Evolutionary conservation across 1,140 invertebrate genomes (phyloP), one percentile per base, ranked within the genome.

Genomic region (Nymphalis io): DNA sequence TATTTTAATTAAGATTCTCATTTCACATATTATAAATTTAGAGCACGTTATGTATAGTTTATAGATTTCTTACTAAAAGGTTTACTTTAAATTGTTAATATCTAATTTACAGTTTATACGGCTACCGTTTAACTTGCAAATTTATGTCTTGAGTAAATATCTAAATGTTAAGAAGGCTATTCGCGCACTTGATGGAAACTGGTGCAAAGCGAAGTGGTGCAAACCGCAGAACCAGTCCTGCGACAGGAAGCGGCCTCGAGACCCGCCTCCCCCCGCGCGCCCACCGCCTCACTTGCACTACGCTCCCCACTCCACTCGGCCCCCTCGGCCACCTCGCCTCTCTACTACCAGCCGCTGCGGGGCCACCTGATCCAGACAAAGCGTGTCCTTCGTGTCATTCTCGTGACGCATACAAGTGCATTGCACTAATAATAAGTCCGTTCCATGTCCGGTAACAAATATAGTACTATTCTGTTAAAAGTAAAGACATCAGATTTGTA

Each of bases 311-410:
- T 72, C 62, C 60, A n/a, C 46, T 33, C 46, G 63, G 40, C 68
- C 72, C 59, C 59, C 72, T 23, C 60, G 48, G 51, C 58, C 71
- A 55, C 55, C 70, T 23, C 72, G 33, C 68, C 64, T 68, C 74
- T 60, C 72, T 62, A 70, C 73, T 66, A 72, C 58, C 42, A 72
- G 70, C 76, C 73, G 55, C 72, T 58, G 58, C 64, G 64, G 74
- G 72, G 75, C 79, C 88, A 87, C 86, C 85, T 86, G 88, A 85
- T 88, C 86, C 86, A 90, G 88, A 88, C 88, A 90, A 88, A 88
- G 86, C 86, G 77, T 87, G 85, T 87, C 88, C 86, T 87, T 88
- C 85, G 72, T 80, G 70, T 79, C 80, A 77, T 70, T 77, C 73
- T 78, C 63, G 79, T 89, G 87, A 89, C 87, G 87, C 85, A 87